phyloP scores from a whole-genome alignment of 2,888 invertebrate genomes.

The Cheilosia soror region DNA sequence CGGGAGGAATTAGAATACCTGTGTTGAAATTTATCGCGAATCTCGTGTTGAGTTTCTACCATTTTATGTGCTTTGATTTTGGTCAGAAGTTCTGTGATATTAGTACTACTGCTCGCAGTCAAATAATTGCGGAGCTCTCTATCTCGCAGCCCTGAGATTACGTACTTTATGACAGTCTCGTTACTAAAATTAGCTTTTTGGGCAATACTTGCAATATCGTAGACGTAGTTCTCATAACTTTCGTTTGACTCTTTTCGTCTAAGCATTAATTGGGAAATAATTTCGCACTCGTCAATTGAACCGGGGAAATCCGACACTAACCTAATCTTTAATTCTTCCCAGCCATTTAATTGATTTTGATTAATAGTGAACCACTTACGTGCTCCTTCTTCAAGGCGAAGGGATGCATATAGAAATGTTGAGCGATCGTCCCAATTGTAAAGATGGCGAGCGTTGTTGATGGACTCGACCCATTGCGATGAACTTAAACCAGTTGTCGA shows the following conservation, averaged over 20 bases:
- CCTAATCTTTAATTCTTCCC: slow-evolving; percentile 24
- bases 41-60: neutral
- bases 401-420: slow-evolving; percentile 28
- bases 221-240: slow-evolving; percentile 37
- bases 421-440: slow-evolving; percentile 34
- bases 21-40: slow-evolving; percentile 10
- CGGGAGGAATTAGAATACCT: neutral
- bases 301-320: slow-evolving; percentile 16
- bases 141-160: slow-evolving; percentile 24
- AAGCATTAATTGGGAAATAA: slow-evolving; percentile 9
- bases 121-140: slow-evolving; percentile 8
- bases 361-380: slow-evolving; percentile 9
- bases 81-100: slow-evolving; percentile 8
- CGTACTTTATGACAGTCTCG: slow-evolving; percentile 16
- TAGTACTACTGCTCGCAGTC: neutral
- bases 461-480: slow-evolving; percentile 21
- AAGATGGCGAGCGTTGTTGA: slow-evolving; percentile 20
- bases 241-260: slow-evolving; percentile 32
- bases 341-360: slow-evolving; percentile 12
- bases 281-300: neutral
- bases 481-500: neutral
- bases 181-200: slow-evolving; percentile 1
- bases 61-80: slow-evolving; percentile 9
- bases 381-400: slow-evolving; percentile 28
- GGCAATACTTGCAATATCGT: slow-evolving; percentile 15